Percentiles rank a stretch among this genome's conserved stretches.
Conservation (phyloP, 2,888 invertebrate genomes). For the Harpalus rubripes region DNA sequence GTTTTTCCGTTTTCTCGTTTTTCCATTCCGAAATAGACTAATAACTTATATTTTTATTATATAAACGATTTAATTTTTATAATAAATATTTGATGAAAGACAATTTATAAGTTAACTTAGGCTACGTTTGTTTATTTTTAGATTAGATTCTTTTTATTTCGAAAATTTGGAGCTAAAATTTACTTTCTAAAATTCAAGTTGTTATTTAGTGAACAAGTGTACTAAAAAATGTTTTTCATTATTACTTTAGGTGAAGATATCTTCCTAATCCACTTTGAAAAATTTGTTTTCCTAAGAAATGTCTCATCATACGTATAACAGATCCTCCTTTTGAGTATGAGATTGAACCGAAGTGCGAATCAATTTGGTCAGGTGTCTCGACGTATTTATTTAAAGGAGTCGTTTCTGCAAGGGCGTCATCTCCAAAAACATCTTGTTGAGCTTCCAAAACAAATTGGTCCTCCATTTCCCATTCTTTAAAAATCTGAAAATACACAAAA, state of each 20-base stretch:
- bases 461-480: conserved; percentile 80
- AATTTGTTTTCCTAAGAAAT: conserved; percentile 79
- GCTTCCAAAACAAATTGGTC: conserved; percentile 86
- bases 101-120: too few species aligned
- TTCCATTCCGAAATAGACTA: too few species aligned
- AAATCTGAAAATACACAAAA: conserved; percentile 18
- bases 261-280: conserved; percentile 80
- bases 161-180: too few species aligned
- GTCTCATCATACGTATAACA: conserved; percentile 83
- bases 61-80: too few species aligned
- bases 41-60: too few species aligned
- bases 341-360: conserved; percentile 83
- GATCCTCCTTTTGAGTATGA: conserved; percentile 82
- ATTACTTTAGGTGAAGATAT: conserved; percentile 77
- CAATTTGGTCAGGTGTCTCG: conserved; percentile 80
- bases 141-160: too few species aligned
- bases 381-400: conserved; percentile 80
- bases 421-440: conserved; percentile 82
- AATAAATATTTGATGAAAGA: too few species aligned
- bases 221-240: conserved; percentile 71
- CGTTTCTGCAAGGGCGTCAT: conserved; percentile 80
- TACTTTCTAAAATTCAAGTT: too few species aligned
- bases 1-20: too few species aligned
- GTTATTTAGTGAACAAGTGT: too few species aligned
- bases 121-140: too few species aligned